phyloP scores from a whole-genome alignment of 2,797 vertebrate genomes.

The Brachyrhaphis roseni region DNA sequence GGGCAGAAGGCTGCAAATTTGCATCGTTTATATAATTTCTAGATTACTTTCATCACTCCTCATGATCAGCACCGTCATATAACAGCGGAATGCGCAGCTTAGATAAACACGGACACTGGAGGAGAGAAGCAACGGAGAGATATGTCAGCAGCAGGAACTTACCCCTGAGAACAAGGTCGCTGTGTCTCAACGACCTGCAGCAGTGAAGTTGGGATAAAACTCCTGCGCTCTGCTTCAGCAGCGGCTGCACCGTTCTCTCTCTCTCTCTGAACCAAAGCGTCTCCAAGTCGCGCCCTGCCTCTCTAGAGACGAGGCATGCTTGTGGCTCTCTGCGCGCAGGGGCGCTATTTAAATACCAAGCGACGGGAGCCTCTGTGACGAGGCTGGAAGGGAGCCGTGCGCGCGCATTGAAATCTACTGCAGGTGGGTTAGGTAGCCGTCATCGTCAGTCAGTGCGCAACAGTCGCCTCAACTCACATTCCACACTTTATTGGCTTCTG shows the following conservation, averaged over 20 bases:
- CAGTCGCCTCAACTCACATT: conserved; percentile 26
- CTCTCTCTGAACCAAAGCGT: conserved; percentile 39
- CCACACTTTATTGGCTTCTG: conserved; percentile 6
- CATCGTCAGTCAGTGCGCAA: conserved; percentile 66
- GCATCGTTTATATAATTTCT: background rate
- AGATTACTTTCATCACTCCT: background rate
- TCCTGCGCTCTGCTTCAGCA: conserved; percentile 52
- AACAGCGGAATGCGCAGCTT: conserved; percentile 53
- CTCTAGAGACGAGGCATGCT: conserved; percentile 79
- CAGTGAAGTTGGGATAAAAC: conserved; percentile 66
- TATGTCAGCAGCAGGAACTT: conserved; percentile 40
- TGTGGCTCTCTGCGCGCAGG: conserved; percentile 71
- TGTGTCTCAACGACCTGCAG: conserved; percentile 56
- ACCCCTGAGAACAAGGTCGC: conserved; percentile 66
- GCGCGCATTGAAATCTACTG: conserved; percentile 84
- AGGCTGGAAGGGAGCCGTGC: conserved; percentile 78
- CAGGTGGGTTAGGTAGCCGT: conserved; percentile 76
- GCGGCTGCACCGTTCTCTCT: conserved; percentile 48
- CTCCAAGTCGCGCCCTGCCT: conserved; percentile 72
- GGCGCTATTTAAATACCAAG: conserved; percentile 81
- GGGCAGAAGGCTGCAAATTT: conserved; percentile 9
- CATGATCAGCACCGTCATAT: conserved; percentile 5
- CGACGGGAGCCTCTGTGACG: conserved; percentile 74
- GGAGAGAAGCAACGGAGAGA: background rate
- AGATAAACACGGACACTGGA: conserved; percentile 8